Evolutionary conservation across 64 coral and sea anemone species (phyloP), one percentile per base, ranked within the genome.

Genomic region (Pocillopora verrucosa): DNA sequence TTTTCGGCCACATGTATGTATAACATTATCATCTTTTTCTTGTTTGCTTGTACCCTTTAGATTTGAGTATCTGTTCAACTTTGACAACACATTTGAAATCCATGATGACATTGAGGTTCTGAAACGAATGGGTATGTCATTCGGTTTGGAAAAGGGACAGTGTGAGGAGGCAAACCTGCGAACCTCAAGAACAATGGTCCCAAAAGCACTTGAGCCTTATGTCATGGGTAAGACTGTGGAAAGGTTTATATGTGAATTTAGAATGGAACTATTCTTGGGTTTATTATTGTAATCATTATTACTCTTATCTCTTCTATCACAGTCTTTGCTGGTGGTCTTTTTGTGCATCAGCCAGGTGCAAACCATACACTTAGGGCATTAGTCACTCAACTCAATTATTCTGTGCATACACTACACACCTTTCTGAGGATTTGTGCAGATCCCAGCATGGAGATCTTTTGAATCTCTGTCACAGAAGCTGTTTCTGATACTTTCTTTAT

Each of bases 81-180:
- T 95, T 90, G 97, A 95, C 56, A 95, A 99, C 80, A 93, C 91
- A 36, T 99, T 95, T 95, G 93, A 95, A 79, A 95, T 95, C 83
- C 97, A 99, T 95, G 93, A 99, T 91, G 97, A 99, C 75, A 99
- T 99, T 85, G 97, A 99, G 76, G 97, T 99, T 26, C 79, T 99
- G 20, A 99, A 99, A 59, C 36, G 97, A 89, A 99, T 99, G 97
- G 91, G 94, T 11, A 99, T 99, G 97, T 94, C 97, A 58, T 99
- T 99, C 89, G 94, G 94, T 22, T 84, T 99, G 69, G 97, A 99
- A 78, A 99, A 91, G 85, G 89, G 83, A 45, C 76, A 89, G 22
- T 99, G 97, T 76, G 87, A 78, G 0, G 94, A 79, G 36, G 91
- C 87, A 9, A 91, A 95, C 59, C 88, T 99, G 7, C 90, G 90